phyloP scores from a whole-genome alignment of 2,888 invertebrate genomes.

The Leptinotarsa haldemani region DNA sequence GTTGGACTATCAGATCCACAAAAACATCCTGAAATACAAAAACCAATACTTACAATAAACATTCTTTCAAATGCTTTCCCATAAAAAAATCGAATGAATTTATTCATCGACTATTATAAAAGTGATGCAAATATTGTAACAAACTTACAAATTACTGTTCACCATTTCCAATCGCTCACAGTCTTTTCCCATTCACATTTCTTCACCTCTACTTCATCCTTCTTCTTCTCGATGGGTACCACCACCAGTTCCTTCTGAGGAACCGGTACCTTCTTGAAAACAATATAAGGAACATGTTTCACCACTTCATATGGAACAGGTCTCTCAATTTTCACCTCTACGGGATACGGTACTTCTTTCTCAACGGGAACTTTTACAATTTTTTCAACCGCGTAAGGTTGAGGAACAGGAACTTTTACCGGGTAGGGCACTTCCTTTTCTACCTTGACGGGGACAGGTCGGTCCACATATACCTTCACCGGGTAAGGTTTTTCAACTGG shows the following conservation, averaged over 20 bases:
- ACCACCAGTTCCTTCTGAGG: slow-evolving; percentile 43
- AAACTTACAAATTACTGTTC: background rate
- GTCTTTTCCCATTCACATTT: slow-evolving; percentile 29
- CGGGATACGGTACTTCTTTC: slow-evolving; percentile 77
- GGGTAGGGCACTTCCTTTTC: slow-evolving; percentile 74
- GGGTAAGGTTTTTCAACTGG: slow-evolving; percentile 76
- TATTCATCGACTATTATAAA: background rate
- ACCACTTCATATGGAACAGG: slow-evolving; percentile 38
- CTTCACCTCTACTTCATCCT: slow-evolving; percentile 19
- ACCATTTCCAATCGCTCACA: slow-evolving; percentile 25
- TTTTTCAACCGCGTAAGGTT: slow-evolving; percentile 73
- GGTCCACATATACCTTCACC: slow-evolving; percentile 66
- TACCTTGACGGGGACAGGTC: slow-evolving; percentile 71
- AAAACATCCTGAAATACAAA: too few species aligned
- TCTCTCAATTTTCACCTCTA: slow-evolving; percentile 54
- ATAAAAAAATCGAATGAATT: too few species aligned
- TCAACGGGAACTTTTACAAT: slow-evolving; percentile 80
- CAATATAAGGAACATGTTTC: slow-evolving; percentile 60
- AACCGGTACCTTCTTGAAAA: slow-evolving; percentile 46
- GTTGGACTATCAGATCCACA: too few species aligned
- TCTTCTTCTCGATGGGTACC: slow-evolving; percentile 35
- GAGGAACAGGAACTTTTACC: slow-evolving; percentile 70
- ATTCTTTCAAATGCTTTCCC: too few species aligned
- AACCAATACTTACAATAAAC: too few species aligned
- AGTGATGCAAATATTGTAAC: background rate